These are phyloP conservation scores for Osmerus mordax DNA, from an alignment of 2,113 vertebrate genomes.

Conservation along the genomic window DNA sequence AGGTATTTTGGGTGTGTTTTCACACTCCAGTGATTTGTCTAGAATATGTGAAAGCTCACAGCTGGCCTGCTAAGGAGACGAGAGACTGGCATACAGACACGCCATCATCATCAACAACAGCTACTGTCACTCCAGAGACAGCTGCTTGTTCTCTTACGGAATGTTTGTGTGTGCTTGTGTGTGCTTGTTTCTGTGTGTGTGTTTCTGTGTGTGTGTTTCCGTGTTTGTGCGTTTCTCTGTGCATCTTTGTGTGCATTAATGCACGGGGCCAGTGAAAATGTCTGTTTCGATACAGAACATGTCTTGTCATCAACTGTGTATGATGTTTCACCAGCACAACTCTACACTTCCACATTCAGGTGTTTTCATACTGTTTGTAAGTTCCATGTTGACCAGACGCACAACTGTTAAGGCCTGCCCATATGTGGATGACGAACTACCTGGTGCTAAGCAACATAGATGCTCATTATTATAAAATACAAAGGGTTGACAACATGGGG, in stretches of 20 bases:
- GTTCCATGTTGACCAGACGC: too few species aligned
- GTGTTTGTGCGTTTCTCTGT: constrained; percentile 5
- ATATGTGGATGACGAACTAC: too few species aligned
- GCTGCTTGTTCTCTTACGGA: constrained; percentile 2
- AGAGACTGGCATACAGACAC: not conserved
- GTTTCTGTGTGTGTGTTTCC: constrained; percentile 11
- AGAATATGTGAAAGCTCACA: constrained; percentile 5
- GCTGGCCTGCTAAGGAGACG: not conserved
- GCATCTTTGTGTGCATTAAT: not conserved
- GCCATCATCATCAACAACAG: not conserved
- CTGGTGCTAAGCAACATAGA: too few species aligned
- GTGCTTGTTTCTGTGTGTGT: not conserved
- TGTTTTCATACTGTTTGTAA: too few species aligned
- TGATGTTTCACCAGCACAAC: too few species aligned
- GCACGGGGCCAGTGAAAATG: too few species aligned
- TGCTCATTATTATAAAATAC: too few species aligned
- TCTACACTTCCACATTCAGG: too few species aligned
- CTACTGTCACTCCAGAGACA: constrained; percentile 5
- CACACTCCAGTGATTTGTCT: not conserved
- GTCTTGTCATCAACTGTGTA: too few species aligned
- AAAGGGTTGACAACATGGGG: too few species aligned
- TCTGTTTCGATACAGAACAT: too few species aligned
- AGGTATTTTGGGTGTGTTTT: not conserved
- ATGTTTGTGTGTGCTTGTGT: not conserved
- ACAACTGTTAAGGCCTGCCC: too few species aligned